These are phyloP conservation scores for Paraplagusia blochii DNA, from an alignment of 2,113 vertebrate genomes.

Conservation along the genomic window DNA sequence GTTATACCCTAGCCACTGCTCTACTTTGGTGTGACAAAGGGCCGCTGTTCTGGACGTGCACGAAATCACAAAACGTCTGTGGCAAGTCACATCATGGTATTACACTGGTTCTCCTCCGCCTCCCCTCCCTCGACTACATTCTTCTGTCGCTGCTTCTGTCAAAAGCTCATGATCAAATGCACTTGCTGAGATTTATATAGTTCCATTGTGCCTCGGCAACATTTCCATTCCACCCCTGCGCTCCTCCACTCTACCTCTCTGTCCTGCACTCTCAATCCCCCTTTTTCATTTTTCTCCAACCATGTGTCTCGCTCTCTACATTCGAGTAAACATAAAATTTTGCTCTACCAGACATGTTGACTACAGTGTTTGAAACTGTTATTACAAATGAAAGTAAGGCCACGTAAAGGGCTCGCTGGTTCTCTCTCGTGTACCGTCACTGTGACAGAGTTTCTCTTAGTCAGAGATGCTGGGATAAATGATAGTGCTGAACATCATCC, in stretches of 20 bases:
- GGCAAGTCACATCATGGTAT: constrained; percentile 49
- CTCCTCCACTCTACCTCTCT: constrained; percentile 1
- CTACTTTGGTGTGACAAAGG: constrained; percentile 67
- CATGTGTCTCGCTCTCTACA: constrained; percentile 17
- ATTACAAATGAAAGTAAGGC: constrained; percentile 26
- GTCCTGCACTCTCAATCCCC: constrained; percentile 12
- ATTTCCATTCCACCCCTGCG: constrained; percentile 43
- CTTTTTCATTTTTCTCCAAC: constrained; percentile 19
- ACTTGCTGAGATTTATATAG: constrained; percentile 60
- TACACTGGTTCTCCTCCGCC: constrained; percentile 37
- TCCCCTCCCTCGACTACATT: constrained; percentile 20
- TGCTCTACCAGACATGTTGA: constrained; percentile 24
- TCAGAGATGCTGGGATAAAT: constrained; percentile 48
- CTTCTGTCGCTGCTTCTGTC: constrained; percentile 55
- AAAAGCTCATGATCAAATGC: constrained; percentile 58
- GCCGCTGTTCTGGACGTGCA: constrained; percentile 58
- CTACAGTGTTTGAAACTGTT: constrained; percentile 43
- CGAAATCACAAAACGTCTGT: constrained; percentile 59
- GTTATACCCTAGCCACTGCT: constrained; percentile 56
- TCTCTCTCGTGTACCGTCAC: constrained; percentile 6
- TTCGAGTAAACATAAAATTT: constrained; percentile 54
- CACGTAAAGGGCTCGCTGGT: not conserved
- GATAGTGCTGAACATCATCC: constrained; percentile 23
- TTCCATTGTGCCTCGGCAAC: constrained; percentile 48
- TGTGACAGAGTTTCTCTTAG: constrained; percentile 57